Evolutionary conservation across 2,888 invertebrate genomes (phyloP).

Genomic region (Drosophila parthenogenetica): DNA sequence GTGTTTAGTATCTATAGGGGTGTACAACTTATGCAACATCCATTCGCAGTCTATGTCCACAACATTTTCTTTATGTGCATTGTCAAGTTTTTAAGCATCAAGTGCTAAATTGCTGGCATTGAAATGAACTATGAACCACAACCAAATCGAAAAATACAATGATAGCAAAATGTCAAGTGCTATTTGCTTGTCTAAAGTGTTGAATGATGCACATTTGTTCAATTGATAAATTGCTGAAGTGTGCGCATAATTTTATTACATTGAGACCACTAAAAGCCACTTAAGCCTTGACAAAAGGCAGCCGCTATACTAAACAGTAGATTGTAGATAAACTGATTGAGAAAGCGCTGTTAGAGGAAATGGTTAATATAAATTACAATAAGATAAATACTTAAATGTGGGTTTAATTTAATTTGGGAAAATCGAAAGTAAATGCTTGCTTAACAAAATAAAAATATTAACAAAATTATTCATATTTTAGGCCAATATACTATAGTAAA

Average conservation of each 20-base stretch:
- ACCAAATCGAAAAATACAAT: slow-evolving; percentile 57
- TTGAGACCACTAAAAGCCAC: slow-evolving; percentile 30
- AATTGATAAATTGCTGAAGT: slow-evolving; percentile 76
- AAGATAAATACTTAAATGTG: background rate
- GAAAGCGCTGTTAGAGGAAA: slow-evolving; percentile 39
- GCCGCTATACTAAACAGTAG: background rate
- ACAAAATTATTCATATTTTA: too few species aligned
- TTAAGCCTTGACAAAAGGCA: slow-evolving; percentile 46
- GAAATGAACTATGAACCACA: slow-evolving; percentile 52
- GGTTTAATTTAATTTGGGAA: too few species aligned
- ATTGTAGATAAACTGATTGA: slow-evolving; percentile 49
- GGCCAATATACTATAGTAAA: too few species aligned
- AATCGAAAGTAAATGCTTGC: background rate
- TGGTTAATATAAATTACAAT: slow-evolving; percentile 31
- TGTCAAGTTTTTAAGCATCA: slow-evolving; percentile 32
- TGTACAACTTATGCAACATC: slow-evolving; percentile 40
- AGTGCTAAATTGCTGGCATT: slow-evolving; percentile 75
- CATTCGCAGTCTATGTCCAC: slow-evolving; percentile 16
- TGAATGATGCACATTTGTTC: slow-evolving; percentile 48
- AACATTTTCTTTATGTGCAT: slow-evolving; percentile 12
- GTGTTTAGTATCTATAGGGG: slow-evolving; percentile 21
- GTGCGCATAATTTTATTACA: slow-evolving; percentile 77
- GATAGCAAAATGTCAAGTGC: slow-evolving; percentile 15
- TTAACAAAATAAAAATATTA: background rate
- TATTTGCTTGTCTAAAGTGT: slow-evolving; percentile 33